These are phyloP conservation scores for Nasonia giraulti DNA, from an alignment of 1,140 invertebrate genomes.

Conservation along the genomic window DNA sequence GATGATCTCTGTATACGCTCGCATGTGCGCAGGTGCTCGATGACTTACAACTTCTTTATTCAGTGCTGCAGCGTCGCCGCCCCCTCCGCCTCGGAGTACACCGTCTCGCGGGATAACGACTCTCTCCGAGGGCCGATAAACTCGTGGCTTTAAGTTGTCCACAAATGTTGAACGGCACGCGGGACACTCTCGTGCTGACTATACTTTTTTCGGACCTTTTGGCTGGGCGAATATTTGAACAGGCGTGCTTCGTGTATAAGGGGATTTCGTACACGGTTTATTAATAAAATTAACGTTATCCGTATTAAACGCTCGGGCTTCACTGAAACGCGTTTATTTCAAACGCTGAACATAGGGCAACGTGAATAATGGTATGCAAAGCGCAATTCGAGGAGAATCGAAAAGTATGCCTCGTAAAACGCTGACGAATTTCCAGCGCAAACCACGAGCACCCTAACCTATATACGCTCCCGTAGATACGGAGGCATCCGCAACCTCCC, in stretches of 20 bases:
- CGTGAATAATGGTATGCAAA: too few relatives aligned
- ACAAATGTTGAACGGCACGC: not conserved
- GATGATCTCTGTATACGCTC: not conserved
- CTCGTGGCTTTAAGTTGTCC: not conserved
- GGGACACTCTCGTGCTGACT: not conserved
- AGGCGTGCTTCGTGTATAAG: not conserved
- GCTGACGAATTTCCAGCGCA: too few relatives aligned
- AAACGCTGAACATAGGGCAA: too few relatives aligned
- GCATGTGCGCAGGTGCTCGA: not conserved
- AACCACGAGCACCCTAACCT: too few relatives aligned
- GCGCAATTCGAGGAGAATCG: too few relatives aligned
- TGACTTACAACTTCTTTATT: not conserved
- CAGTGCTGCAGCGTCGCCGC: not conserved
- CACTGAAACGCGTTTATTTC: too few relatives aligned
- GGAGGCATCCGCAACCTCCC: too few relatives aligned
- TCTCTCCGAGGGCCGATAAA: not conserved
- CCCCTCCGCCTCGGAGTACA: not conserved
- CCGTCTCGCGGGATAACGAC: not conserved
- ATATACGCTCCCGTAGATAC: too few relatives aligned
- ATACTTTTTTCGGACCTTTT: not conserved
- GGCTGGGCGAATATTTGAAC: not conserved
- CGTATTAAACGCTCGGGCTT: too few relatives aligned
- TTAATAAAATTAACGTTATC: too few relatives aligned
- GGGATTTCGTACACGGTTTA: not conserved
- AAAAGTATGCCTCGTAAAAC: too few relatives aligned